Conservation (phyloP, 2,113 vertebrate genomes). For the Oncorhynchus mykiss region DNA sequence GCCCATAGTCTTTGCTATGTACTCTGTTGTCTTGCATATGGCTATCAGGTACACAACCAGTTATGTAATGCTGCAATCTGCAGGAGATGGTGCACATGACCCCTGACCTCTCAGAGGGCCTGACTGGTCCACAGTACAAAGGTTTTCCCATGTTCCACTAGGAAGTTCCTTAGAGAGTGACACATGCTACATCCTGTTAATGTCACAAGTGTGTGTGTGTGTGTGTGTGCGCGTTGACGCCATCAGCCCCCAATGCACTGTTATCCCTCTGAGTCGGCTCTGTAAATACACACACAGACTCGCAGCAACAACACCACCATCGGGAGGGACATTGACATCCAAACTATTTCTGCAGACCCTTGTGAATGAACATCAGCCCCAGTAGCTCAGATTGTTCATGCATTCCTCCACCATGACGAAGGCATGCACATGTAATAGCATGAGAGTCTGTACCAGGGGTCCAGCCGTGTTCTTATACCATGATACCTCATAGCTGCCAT, state of each 20-base stretch:
- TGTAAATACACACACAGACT: background rate
- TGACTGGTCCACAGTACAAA: background rate
- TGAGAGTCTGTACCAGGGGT: background rate
- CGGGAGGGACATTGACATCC: background rate
- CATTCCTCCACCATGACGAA: slow-evolving; percentile 33
- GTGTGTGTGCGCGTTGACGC: background rate
- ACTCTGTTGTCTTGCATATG: background rate
- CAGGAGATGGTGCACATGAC: background rate
- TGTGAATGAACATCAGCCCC: slow-evolving; percentile 22
- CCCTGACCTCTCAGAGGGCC: background rate
- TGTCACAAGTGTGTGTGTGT: background rate
- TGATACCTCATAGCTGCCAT: background rate
- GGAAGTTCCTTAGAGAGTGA: background rate
- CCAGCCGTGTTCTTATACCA: background rate
- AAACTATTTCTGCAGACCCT: slow-evolving; percentile 1
- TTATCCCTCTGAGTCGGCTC: too few relatives aligned
- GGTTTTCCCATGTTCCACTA: background rate
- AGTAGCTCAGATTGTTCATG: slow-evolving; percentile 17
- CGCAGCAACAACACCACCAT: background rate
- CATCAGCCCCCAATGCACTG: too few relatives aligned
- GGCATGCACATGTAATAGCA: slow-evolving; percentile 13
- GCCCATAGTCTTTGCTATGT: background rate
- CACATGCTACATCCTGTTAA: background rate
- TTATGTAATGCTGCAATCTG: background rate
- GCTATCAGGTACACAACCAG: background rate